A percentile compares a stretch with the other conserved stretches of the same genome.
These are phyloP conservation scores for Mythimna loreyi DNA, from an alignment of 2,888 invertebrate genomes.

Conservation along the genomic window DNA sequence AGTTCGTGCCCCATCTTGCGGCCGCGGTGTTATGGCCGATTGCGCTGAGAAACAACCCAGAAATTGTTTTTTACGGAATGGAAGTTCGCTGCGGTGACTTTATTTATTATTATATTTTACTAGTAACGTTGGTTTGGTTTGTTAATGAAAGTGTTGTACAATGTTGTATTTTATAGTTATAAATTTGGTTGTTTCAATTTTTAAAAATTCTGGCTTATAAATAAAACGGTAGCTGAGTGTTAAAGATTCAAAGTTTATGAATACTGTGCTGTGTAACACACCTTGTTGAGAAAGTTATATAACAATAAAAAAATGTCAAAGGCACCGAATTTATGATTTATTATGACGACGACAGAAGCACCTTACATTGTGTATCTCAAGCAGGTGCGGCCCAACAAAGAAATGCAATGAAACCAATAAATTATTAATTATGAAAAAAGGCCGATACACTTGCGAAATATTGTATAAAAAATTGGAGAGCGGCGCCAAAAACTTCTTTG, in stretches of 20 bases:
- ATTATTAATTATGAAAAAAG: conserved; percentile 90
- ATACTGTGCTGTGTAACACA: conserved; percentile 34
- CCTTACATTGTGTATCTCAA: conserved; percentile 75
- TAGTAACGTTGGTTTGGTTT: conserved; percentile 47
- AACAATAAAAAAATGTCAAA: conserved; percentile 48
- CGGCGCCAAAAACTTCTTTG: conserved; percentile 89
- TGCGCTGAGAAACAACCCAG: conserved; percentile 74
- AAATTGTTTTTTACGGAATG: conserved; percentile 74
- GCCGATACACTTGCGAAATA: conserved; percentile 80
- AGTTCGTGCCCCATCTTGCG: conserved; percentile 74
- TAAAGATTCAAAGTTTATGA: conserved; percentile 26
- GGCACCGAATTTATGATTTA: conserved; percentile 79
- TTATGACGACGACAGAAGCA: conserved; percentile 84
- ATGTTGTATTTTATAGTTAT: conserved; percentile 35
- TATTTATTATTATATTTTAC: conserved; percentile 64
- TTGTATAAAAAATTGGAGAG: conserved; percentile 77
- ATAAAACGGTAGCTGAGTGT: conserved; percentile 38
- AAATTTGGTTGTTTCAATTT: conserved; percentile 19
- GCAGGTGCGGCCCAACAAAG: conserved; percentile 85
- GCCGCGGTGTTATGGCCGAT: conserved; percentile 79
- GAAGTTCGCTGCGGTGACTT: conserved; percentile 66
- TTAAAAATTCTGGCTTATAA: conserved; percentile 21
- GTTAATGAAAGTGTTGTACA: conserved; percentile 47
- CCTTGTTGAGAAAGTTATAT: conserved; percentile 33
- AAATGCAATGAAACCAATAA: conserved; percentile 85